Conservation (phyloP, 1,140 invertebrate species). For the Marisa cornuarietis region DNA sequence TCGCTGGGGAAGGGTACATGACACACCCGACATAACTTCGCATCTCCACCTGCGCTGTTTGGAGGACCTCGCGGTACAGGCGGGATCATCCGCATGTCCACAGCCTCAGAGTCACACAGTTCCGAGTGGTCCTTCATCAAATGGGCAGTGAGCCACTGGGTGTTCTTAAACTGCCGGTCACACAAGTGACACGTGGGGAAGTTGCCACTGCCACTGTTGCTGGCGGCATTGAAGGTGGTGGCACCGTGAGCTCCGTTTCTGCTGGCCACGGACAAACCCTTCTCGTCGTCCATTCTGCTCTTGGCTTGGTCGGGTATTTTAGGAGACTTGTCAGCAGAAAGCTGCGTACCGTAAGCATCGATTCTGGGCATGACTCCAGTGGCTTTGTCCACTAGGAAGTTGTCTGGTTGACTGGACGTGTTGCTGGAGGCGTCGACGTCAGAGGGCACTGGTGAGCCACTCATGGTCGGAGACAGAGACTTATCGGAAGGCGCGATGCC, state of each 20-base stretch:
- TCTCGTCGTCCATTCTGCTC: slow-evolving; percentile 29
- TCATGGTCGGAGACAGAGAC: slow-evolving; percentile 60
- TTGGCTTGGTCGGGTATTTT: slow-evolving; percentile 12
- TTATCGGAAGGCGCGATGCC: slow-evolving; percentile 74
- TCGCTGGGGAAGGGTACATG: slow-evolving; percentile 67
- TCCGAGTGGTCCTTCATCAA: slow-evolving; percentile 83
- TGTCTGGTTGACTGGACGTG: slow-evolving; percentile 54
- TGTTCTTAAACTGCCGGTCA: slow-evolving; percentile 85
- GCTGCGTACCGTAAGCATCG: slow-evolving; percentile 27
- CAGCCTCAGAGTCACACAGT: slow-evolving; percentile 25
- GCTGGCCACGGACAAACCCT: slow-evolving; percentile 12
- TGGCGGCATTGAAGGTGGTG: slow-evolving; percentile 27
- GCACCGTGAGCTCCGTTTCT: slow-evolving; percentile 37
- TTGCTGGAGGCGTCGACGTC: slow-evolving; percentile 57
- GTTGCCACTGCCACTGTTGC: slow-evolving; percentile 38
- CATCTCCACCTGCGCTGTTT: slow-evolving; percentile 30
- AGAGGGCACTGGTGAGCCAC: slow-evolving; percentile 67
- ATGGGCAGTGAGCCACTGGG: slow-evolving; percentile 90
- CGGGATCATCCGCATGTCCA: slow-evolving; percentile 36
- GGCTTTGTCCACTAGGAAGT: slow-evolving; percentile 39
- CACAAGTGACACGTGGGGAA: slow-evolving; percentile 80
- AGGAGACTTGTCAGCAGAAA: slow-evolving; percentile 26
- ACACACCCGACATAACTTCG: slow-evolving; percentile 68
- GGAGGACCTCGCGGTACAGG: slow-evolving; percentile 26
- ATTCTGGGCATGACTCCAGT: slow-evolving; percentile 11